Percentiles rank a stretch among this genome's conserved stretches.
phyloP scores from a whole-genome alignment of 2,888 invertebrate species.

The Megaustenia siamemsis region DNA sequence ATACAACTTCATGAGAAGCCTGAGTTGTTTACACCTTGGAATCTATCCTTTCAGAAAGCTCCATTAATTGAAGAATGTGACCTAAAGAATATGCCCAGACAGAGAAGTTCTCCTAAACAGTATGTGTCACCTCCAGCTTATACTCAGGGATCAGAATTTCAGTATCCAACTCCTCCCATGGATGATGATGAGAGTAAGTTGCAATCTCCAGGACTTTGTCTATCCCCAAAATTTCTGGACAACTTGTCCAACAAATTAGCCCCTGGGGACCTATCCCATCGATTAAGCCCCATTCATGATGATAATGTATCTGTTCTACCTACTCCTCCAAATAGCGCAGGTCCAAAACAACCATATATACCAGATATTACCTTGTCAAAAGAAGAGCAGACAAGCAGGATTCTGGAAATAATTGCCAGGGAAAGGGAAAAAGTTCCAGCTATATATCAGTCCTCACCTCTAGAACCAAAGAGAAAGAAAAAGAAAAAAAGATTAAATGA shows the following conservation, averaged over 20 bases:
- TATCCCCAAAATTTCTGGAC: slow-evolving; percentile 35
- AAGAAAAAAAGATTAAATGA: slow-evolving; percentile 29
- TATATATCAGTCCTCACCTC: background rate
- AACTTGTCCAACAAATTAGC: slow-evolving; percentile 28
- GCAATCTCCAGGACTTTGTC: slow-evolving; percentile 37
- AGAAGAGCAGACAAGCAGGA: slow-evolving; percentile 45
- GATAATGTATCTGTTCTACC: slow-evolving; percentile 17
- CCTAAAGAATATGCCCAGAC: background rate
- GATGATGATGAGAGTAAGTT: slow-evolving; percentile 43
- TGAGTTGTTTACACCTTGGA: background rate
- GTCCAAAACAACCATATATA: slow-evolving; percentile 22
- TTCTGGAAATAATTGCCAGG: slow-evolving; percentile 58
- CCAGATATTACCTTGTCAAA: slow-evolving; percentile 33
- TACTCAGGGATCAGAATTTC: slow-evolving; percentile 34
- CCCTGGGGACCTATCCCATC: background rate
- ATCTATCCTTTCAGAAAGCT: background rate
- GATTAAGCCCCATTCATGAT: background rate
- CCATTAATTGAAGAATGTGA: background rate
- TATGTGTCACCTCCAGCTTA: slow-evolving; percentile 14
- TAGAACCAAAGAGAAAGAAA: slow-evolving; percentile 27
- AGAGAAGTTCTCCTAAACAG: slow-evolving; percentile 20
- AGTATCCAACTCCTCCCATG: slow-evolving; percentile 53
- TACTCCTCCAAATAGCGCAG: slow-evolving; percentile 49
- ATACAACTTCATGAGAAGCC: background rate
- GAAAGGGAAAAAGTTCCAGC: slow-evolving; percentile 47